A percentile compares a stretch with the other conserved stretches of the same genome.
phyloP scores from a whole-genome alignment of 2,888 invertebrate genomes.

The Ellobium chinense region DNA sequence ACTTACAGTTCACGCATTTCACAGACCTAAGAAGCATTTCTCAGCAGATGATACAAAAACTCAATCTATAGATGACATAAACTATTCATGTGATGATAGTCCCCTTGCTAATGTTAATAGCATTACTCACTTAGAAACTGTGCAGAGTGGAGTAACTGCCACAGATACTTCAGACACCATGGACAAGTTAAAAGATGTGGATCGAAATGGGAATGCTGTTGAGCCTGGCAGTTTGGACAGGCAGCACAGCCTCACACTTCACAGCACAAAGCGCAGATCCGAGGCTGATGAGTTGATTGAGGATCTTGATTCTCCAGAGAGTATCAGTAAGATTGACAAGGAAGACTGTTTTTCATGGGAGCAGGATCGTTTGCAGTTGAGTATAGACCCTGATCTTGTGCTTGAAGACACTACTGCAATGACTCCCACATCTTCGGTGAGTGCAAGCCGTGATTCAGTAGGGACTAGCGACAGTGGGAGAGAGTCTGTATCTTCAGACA shows the following conservation, averaged over 20 bases:
- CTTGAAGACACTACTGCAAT: slow-evolving; percentile 50
- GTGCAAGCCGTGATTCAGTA: slow-evolving; percentile 13
- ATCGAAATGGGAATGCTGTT: neutral
- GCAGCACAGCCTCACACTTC: neutral
- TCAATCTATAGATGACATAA: neutral
- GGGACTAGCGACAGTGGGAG: slow-evolving; percentile 29
- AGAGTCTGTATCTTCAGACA: slow-evolving; percentile 39
- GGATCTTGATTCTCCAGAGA: slow-evolving; percentile 73
- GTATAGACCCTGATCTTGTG: slow-evolving; percentile 46
- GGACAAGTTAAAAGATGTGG: neutral
- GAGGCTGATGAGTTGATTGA: slow-evolving; percentile 52
- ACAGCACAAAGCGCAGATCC: slow-evolving; percentile 4
- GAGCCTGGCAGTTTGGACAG: neutral
- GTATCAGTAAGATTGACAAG: slow-evolving; percentile 69
- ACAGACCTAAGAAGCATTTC: slow-evolving; percentile 10
- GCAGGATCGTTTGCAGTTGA: slow-evolving; percentile 70
- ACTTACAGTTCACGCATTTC: slow-evolving; percentile 37
- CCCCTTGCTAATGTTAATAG: slow-evolving; percentile 6
- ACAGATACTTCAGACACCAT: neutral
- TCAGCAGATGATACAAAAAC: neutral
- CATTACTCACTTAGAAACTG: slow-evolving; percentile 25
- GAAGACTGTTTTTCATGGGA: slow-evolving; percentile 76
- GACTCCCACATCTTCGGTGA: slow-evolving; percentile 50
- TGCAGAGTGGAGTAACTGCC: slow-evolving; percentile 6
- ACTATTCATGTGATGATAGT: slow-evolving; percentile 31